These are phyloP conservation scores for Stegastes partitus DNA, from an alignment of 2,113 vertebrate species.

Conservation along the genomic window DNA sequence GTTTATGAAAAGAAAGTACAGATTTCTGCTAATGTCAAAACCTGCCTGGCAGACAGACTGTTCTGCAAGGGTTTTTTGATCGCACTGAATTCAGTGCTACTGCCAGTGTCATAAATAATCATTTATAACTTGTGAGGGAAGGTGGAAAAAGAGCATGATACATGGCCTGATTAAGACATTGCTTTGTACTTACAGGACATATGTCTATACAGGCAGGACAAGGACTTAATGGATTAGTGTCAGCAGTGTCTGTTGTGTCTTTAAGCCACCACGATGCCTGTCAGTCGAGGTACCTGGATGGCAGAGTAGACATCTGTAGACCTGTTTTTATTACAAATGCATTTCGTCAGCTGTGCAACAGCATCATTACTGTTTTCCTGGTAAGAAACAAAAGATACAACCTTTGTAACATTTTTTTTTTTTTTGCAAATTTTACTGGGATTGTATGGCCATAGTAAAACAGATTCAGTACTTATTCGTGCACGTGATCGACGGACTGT, in stretches of 20 bases:
- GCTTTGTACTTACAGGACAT: constrained; percentile 40
- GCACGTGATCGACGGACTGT: too few relatives aligned
- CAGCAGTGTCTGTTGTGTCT: neutral
- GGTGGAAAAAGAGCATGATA: constrained; percentile 52
- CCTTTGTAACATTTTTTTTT: too few relatives aligned
- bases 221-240: constrained; percentile 22
- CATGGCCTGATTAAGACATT: constrained; percentile 48
- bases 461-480: too few relatives aligned
- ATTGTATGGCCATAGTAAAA: too few relatives aligned
- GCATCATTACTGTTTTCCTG: neutral
- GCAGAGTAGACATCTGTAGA: too few relatives aligned
- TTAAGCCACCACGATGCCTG: constrained; percentile 8
- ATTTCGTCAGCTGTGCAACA: neutral
- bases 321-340: neutral
- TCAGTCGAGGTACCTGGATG: neutral
- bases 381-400: too few relatives aligned
- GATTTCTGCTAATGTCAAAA: constrained; percentile 16
- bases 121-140: constrained; percentile 54
- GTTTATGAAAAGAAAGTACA: constrained; percentile 21
- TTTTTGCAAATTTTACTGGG: too few relatives aligned
- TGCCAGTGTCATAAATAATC: constrained; percentile 64
- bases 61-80: constrained; percentile 48
- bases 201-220: constrained; percentile 12
- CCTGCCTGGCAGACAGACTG: neutral
- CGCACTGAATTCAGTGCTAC: constrained; percentile 44